Evolutionary conservation across 2,113 vertebrate genomes (phyloP).

Genomic region (Craseonycteris thonglongyai): DNA sequence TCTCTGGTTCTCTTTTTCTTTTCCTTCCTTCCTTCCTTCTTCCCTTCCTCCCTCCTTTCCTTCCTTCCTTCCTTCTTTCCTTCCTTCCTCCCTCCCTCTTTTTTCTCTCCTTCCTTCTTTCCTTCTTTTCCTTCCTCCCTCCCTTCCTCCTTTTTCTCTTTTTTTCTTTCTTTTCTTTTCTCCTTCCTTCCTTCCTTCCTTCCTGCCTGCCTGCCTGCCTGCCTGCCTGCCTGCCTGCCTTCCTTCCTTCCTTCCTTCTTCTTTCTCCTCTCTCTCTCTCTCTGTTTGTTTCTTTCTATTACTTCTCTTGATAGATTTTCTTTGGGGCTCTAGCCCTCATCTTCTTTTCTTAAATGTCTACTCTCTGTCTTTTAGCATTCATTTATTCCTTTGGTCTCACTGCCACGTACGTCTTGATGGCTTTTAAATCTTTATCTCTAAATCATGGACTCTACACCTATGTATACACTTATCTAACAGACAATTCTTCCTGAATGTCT

Average conservation of each 20-base stretch:
- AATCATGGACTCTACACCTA: not conserved
- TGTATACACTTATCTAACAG: not conserved
- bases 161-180: too few species aligned
- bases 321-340: not conserved
- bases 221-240: too few species aligned
- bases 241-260: too few species aligned
- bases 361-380: not conserved
- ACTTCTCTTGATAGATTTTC: not conserved
- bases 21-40: too few species aligned
- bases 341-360: not conserved
- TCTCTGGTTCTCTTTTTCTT: not conserved
- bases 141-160: too few species aligned
- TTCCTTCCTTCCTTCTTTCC: too few species aligned
- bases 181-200: too few species aligned
- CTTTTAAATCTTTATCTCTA: not conserved
- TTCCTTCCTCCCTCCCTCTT: too few species aligned
- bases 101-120: too few species aligned
- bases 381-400: not conserved
- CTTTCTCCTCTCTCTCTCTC: not conserved
- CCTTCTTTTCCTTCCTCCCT: too few species aligned
- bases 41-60: too few species aligned
- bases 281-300: not conserved
- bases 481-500: not conserved
- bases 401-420: not conserved
- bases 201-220: too few species aligned